Base-by-base conservation (phyloP, 2,888 invertebrate species). In the Drosophila prostipennis region DNA sequence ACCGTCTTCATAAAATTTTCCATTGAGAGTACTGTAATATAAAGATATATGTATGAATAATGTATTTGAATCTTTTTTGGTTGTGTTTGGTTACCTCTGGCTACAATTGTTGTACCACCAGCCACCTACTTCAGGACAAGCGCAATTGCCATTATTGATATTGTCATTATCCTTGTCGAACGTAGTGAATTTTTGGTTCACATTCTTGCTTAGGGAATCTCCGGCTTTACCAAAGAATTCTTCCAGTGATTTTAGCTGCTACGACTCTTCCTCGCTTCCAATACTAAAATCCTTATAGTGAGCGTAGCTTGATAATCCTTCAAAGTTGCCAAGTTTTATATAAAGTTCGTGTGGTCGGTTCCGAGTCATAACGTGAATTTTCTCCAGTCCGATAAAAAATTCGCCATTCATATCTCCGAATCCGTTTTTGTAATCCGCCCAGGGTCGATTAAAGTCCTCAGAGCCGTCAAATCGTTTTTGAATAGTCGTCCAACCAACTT, bases 391-490 rank as follows among this genome's bases (percentile, higher is more conserved):
- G 2, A 42, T 10, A 6, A 42, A 42, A 11, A 42, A 42, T 16
- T 42, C 42, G 6, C 16, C 42, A 10, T 19, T 11, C 10, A 19
- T 4, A 11, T 42, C 11, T 10, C 42, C 42, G 19, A 42, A 42
- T 42, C 42, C 42, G 8, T 19, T 19, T 5, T 6, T 42, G 4
- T 42, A 42, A 14, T 42, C 42, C 19, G 1, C 2, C 42, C 42
- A 42, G 11, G 16, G 16, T 5, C 16, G 42, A 42, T 42, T 10
- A 16, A 42, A 42, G 2, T 42, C 11, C 11, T 42, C 42, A 11
- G 42, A 42, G 6, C 42, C 42, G 11, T 42, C 42, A 8, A 42
- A 42, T 10, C 42, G 42, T 19, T 11, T 42, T 42, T 42, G 42
- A 19, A 42, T 42, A 2, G 11, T 16, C 11, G 8, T 42, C 42